These are phyloP conservation scores for Daboia siamensis DNA, from an alignment of 2,113 vertebrate species.

Conservation along the genomic window DNA sequence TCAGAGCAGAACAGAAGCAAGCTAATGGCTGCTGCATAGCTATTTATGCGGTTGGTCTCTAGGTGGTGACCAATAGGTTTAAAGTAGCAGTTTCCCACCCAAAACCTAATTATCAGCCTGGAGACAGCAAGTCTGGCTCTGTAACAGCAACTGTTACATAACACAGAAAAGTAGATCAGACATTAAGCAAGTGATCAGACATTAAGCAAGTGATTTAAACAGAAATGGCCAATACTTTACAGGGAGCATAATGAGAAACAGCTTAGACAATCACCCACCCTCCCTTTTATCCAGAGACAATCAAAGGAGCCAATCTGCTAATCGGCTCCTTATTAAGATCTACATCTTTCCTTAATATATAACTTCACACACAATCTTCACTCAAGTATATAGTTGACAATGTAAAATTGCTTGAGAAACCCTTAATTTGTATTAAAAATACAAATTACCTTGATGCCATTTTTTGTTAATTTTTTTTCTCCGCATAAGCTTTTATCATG, in stretches of 20 bases:
- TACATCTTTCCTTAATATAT: background rate
- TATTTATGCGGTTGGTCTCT: no score
- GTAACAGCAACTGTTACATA: no score
- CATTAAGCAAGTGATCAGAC: no score
- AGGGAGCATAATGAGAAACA: background rate
- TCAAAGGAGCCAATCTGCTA: background rate
- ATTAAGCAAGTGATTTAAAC: no score
- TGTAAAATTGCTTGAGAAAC: background rate
- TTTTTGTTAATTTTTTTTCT: background rate
- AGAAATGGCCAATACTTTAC: no score
- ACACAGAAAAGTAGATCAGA: no score
- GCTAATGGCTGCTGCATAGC: no score
- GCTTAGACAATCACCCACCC: background rate
- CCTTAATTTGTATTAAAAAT: background rate
- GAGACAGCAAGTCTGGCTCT: no score
- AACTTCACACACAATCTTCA: background rate
- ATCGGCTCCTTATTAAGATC: background rate
- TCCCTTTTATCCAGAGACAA: background rate
- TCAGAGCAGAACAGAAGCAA: no score
- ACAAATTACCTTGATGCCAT: background rate
- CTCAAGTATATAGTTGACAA: background rate
- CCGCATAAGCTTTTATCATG: background rate
- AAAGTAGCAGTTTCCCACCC: no score
- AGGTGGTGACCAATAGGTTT: no score
- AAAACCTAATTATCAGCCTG: no score